Base-by-base conservation (phyloP, 2,797 vertebrate species). In the Falco columbarius region DNA sequence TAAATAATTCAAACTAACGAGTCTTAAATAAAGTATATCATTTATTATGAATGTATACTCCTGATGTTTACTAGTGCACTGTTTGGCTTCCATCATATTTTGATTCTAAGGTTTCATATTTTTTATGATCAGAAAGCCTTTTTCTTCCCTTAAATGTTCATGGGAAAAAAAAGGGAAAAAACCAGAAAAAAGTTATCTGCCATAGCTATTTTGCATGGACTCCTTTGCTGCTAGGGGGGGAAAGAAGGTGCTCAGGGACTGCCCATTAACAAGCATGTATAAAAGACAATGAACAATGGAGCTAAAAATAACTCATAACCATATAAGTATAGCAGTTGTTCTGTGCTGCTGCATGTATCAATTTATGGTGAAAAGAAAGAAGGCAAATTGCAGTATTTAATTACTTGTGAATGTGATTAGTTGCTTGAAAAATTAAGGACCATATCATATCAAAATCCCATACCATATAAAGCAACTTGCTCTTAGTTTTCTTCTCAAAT, bases 401-500 rank as follows among this genome's bases (percentile, higher is more conserved):
- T 96, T 92, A 83, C 58, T 95, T 91, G 30, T 47, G 84, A 86
- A 65, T 90, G 51, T 56, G 86, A 92, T 89, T 91, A 94, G 68
- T 38, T 81, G 30, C 75, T 74, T 83, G 66, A 93, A 93, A 94
- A 84, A 18, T 30, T 92, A 88, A 74, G 72, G 59, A 83, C 54
- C 61, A 66, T 81, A 86, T 93, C 56, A 29, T 91, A 95, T 79
- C 79, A 95, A 96, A 93, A 92, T 62, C 68, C 27, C 22, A 29
- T 19, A 59, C 42, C 70, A 52, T n/a, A 79, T 79, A 94, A 91
- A 68, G 56, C 81, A 20, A 62, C 34, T 91, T 88, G 46, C 34
- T 93, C 54, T 83, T 90, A 91, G 91, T 94, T 89, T 95, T 94
- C 81, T 27, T 86, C 84, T 83, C 58, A 81, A 44, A 87, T 87